A percentile compares a stretch with the other conserved stretches of the same genome.
Evolutionary conservation across 2,113 vertebrate genomes (phyloP).

Genomic region (Thamnophis sirtalis): DNA sequence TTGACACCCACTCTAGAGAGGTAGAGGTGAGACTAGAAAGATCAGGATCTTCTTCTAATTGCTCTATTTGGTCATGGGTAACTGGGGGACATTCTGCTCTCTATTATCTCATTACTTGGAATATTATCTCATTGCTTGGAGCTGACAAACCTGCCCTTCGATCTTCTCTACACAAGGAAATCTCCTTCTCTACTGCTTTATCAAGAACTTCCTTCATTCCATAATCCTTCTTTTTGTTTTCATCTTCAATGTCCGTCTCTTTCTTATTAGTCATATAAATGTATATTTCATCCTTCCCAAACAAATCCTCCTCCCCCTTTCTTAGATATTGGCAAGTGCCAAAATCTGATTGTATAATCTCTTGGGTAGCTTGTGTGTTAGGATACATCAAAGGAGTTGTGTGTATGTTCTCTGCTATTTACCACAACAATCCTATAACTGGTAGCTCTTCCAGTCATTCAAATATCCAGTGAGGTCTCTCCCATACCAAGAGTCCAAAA

Average conservation of each 20-base stretch:
- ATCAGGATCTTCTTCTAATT: not conserved
- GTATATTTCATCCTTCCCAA: not conserved
- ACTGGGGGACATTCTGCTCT: not conserved
- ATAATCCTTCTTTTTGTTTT: not conserved
- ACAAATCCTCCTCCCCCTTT: not conserved
- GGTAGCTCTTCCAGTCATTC: not conserved
- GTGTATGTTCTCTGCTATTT: not conserved
- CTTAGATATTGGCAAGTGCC: not conserved
- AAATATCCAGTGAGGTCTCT: not conserved
- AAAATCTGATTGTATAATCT: not conserved
- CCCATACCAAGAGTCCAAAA: not conserved
- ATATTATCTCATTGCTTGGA: not conserved
- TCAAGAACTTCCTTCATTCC: not conserved
- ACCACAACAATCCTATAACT: not conserved
- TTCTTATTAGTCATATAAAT: not conserved
- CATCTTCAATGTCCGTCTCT: not conserved
- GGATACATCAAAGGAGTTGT: not conserved
- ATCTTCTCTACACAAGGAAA: not conserved
- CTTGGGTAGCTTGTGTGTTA: not conserved
- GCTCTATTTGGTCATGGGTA: not conserved
- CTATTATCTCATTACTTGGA: not conserved
- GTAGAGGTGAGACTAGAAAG: not conserved
- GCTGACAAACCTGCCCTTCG: not conserved
- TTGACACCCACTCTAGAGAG: not conserved
- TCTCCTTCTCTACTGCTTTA: not conserved